phyloP scores from a whole-genome alignment of 1,140 invertebrate genomes.

The Lepidurus arcticus region DNA sequence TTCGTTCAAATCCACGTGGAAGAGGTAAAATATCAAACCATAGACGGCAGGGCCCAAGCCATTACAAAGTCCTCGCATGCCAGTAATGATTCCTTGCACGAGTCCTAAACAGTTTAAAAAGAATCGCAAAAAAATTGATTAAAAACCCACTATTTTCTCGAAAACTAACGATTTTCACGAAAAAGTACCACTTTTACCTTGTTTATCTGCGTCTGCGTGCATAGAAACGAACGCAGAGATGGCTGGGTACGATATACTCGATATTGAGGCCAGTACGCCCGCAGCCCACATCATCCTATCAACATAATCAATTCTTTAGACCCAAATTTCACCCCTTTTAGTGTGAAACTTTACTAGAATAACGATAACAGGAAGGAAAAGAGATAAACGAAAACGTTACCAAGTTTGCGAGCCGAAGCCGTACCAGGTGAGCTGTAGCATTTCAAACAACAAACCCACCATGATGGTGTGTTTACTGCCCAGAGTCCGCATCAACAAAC shows the following conservation, averaged over 20 bases:
- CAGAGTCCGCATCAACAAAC: slow-evolving; percentile 76
- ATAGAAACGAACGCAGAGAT: slow-evolving; percentile 98
- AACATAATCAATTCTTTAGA: background rate
- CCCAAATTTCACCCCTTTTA: background rate
- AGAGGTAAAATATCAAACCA: slow-evolving; percentile 97
- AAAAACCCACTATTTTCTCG: background rate
- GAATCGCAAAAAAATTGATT: background rate
- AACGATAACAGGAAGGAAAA: background rate
- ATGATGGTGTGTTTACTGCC: slow-evolving; percentile 97
- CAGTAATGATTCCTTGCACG: slow-evolving; percentile 97
- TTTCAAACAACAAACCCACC: slow-evolving; percentile 91
- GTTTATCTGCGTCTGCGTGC: slow-evolving; percentile 91
- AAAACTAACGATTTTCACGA: background rate
- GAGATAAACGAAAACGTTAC: slow-evolving; percentile 47
- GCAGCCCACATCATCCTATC: slow-evolving; percentile 98
- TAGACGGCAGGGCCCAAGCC: slow-evolving; percentile 92
- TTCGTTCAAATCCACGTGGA: slow-evolving; percentile 93
- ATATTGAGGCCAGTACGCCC: slow-evolving; percentile 88
- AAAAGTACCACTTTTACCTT: slow-evolving; percentile 54
- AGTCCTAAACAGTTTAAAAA: slow-evolving; percentile 44
- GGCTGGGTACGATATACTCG: slow-evolving; percentile 95
- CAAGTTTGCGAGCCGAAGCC: slow-evolving; percentile 81
- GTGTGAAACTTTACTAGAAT: background rate
- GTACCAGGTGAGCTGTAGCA: slow-evolving; percentile 94
- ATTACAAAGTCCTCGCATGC: slow-evolving; percentile 87